Conservation (phyloP, 2,113 vertebrate genomes). For the Sakesphorus luctuosus region DNA sequence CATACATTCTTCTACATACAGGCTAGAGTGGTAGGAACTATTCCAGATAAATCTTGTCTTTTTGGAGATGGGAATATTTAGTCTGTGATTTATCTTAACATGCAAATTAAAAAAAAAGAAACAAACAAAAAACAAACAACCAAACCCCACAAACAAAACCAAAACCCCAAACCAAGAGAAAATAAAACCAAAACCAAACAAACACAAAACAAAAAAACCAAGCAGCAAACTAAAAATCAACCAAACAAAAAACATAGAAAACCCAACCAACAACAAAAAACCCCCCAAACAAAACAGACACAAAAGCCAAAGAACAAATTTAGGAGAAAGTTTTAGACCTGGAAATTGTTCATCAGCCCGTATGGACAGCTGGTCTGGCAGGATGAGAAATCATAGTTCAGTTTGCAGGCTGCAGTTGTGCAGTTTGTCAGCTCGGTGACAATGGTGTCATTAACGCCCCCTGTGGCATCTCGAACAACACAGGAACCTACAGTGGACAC, state of each 20-base stretch:
- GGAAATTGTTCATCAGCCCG: conserved; percentile 89
- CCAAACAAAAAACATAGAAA: background rate
- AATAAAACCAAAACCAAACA: background rate
- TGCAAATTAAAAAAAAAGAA: background rate
- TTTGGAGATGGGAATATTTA: background rate
- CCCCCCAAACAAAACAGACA: background rate
- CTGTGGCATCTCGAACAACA: conserved; percentile 92
- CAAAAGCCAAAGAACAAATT: background rate
- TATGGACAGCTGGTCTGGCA: conserved; percentile 81
- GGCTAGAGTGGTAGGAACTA: background rate
- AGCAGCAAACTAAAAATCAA: background rate
- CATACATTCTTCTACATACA: background rate
- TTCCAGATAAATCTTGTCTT: background rate
- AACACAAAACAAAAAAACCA: background rate
- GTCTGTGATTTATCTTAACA: background rate
- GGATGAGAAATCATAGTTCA: conserved; percentile 88
- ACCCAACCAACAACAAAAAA: background rate
- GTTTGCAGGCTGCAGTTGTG: conserved; percentile 85
- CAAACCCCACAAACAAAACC: background rate
- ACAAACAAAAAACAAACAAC: background rate
- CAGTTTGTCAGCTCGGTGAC: conserved; percentile 81
- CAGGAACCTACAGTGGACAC: conserved; percentile 83
- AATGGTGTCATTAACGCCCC: conserved; percentile 80
- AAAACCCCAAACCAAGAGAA: background rate
- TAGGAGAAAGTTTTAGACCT: conserved; percentile 72